These are phyloP conservation scores for Bubo bubo DNA, from an alignment of 2,113 vertebrate species.

Conservation along the genomic window DNA sequence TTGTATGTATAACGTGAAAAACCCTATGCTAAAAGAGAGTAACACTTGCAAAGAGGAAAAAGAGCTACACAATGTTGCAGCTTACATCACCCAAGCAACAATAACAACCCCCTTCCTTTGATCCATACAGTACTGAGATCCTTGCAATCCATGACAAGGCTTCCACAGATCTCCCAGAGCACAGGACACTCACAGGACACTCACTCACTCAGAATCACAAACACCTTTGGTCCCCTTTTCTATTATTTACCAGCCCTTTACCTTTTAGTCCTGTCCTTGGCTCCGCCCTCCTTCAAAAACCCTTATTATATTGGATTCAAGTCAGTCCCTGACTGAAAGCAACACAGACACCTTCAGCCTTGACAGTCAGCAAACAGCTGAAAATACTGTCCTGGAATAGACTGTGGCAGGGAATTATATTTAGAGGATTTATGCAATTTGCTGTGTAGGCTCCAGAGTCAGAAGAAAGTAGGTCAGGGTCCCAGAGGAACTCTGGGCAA, in stretches of 20 bases:
- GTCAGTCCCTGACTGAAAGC: neutral
- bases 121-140: neutral
- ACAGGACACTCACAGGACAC: neutral
- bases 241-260: neutral
- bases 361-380: neutral
- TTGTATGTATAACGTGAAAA: neutral
- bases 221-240: neutral
- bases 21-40: neutral
- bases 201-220: neutral
- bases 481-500: neutral
- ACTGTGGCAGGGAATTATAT: neutral
- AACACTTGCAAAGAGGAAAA: neutral
- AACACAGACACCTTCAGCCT: neutral
- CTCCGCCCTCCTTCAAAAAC: neutral
- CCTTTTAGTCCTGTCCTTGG: neutral
- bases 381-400: neutral
- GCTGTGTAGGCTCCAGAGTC: neutral
- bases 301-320: neutral
- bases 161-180: neutral
- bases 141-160: neutral
- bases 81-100: neutral
- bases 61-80: neutral
- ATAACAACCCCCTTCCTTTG: neutral
- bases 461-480: neutral
- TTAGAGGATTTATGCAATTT: neutral